Evolutionary conservation across 2,113 vertebrate genomes (phyloP).

Genomic region (Heptranchias perlo): DNA sequence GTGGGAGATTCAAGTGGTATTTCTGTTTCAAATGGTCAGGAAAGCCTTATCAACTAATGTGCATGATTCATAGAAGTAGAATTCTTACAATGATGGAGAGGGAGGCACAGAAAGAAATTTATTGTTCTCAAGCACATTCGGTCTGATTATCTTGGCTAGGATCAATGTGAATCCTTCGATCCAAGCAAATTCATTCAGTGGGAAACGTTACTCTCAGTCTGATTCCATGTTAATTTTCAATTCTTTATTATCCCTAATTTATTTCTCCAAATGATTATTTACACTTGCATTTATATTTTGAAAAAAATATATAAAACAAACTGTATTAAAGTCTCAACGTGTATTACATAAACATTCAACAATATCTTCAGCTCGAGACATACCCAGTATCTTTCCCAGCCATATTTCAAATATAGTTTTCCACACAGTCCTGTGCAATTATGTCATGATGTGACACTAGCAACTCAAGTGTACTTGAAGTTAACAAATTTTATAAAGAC

Average conservation of each 20-base stretch:
- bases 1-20: not conserved
- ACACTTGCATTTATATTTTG: not conserved
- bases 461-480: not conserved
- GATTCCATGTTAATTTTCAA: not conserved
- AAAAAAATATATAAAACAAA: not conserved
- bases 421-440: not conserved
- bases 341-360: not conserved
- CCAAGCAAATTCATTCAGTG: not conserved
- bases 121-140: not conserved
- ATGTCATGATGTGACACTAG: not conserved
- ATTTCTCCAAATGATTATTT: not conserved
- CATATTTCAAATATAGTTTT: constrained; percentile 12
- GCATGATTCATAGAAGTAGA: not conserved
- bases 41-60: not conserved
- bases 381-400: not conserved
- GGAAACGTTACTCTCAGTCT: not conserved
- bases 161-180: not conserved
- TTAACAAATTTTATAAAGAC: not conserved
- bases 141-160: not conserved
- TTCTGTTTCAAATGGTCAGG: not conserved
- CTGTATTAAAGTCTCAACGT: not conserved
- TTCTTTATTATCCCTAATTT: not conserved
- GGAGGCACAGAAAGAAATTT: not conserved
- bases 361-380: not conserved
- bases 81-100: not conserved